Evolutionary conservation across 2,113 vertebrate species (phyloP), one percentile per base, ranked within the genome.

Genomic region (Myrmecophaga tridactyla): DNA sequence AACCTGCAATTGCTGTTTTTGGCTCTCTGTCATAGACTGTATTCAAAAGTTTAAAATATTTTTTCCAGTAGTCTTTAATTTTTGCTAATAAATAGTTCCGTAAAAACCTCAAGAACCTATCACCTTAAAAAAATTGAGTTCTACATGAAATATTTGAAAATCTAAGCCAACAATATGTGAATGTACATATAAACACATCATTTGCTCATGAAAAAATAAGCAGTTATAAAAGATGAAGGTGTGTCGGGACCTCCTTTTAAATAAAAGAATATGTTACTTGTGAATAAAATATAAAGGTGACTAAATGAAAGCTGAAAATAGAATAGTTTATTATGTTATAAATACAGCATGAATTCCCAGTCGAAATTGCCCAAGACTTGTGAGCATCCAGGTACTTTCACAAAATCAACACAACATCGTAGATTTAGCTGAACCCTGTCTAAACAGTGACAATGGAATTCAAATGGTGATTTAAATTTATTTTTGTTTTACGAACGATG

Each of bases 161-260:
- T 86, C 69, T 90, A 96, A 96, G 82, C 94, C 86, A 94, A 60
- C 94, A 11, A 23, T 97, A 95, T 96, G 86, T 97, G 89, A 90
- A 89, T 86, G 20, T 90, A 80, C 73, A 81, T 96, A 94, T 97
- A 98, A 97, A 97, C 93, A 97, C 86, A 97, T 98, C 93, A 96
- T 98, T 97, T 75, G 94, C 90, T 97, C 88, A 95, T 97, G 97
- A 97, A 97, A 98, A 98, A 98, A 97, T 95, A 98, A 97, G 94
- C 93, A 93, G 60, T 96, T 97, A 88, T 51, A 97, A 96, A 98
- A 98, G 84, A 95, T 93, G 84, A 92, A 96, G 75, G 86, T 89
- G 94, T 93, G 82, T 97, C 96, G 98, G 96, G 86, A 82, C 67
- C 12, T 70, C 95, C 90, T 97, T 97, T 97, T 89, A 95, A 96